Conservation (phyloP, 1,140 invertebrate genomes). For the Brachionus rubens region DNA sequence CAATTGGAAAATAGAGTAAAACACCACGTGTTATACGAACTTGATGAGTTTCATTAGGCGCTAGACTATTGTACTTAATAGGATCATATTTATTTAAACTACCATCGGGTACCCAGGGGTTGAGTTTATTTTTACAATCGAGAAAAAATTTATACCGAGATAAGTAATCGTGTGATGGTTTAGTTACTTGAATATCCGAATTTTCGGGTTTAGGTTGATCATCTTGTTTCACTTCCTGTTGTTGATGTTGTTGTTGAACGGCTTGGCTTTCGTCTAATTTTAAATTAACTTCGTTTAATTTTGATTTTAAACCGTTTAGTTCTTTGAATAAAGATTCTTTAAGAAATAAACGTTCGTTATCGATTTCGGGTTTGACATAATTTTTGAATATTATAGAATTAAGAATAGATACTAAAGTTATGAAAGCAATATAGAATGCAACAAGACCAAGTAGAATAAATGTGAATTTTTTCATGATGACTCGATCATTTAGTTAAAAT, state of each 20-base stretch:
- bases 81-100: background rate
- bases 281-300: background rate
- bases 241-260: too few species aligned
- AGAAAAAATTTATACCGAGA: background rate
- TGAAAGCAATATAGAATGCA: background rate
- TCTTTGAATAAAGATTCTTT: slow-evolving; percentile 10
- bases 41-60: background rate
- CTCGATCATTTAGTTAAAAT: too few species aligned
- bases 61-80: background rate
- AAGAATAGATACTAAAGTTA: background rate
- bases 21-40: background rate
- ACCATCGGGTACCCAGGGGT: background rate
- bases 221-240: background rate
- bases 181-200: background rate
- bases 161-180: background rate
- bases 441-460: background rate
- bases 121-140: background rate
- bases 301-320: background rate
- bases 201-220: too few species aligned
- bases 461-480: slow-evolving; percentile 8
- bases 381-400: slow-evolving; percentile 16
- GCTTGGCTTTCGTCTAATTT: background rate
- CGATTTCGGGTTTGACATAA: slow-evolving; percentile 11
- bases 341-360: background rate
- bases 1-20: slow-evolving; percentile 13